These are phyloP conservation scores for Clivina fossor DNA, from an alignment of 2,888 invertebrate species.

Conservation along the genomic window DNA sequence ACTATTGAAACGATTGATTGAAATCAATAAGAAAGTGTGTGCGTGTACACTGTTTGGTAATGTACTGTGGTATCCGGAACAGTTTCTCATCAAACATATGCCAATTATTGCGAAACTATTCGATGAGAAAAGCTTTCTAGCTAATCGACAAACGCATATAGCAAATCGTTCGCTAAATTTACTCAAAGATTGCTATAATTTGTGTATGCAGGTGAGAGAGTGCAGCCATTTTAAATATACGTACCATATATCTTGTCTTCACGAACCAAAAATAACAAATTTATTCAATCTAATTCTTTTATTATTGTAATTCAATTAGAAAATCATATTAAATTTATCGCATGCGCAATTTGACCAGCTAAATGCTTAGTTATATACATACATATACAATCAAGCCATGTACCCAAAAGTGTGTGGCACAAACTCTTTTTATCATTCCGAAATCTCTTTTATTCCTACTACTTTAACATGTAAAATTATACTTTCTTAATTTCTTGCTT, in stretches of 20 bases:
- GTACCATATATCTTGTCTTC: too few species aligned
- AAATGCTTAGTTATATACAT: too few species aligned
- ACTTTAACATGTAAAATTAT: too few species aligned
- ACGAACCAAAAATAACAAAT: constrained; percentile 49
- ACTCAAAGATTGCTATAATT: constrained; percentile 62
- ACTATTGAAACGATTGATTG: constrained; percentile 69
- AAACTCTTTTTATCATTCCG: too few species aligned
- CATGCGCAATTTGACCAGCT: too few species aligned
- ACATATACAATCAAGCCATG: too few species aligned
- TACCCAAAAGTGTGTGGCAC: too few species aligned
- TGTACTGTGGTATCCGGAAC: constrained; percentile 82
- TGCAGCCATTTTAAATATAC: too few species aligned
- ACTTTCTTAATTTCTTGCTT: too few species aligned
- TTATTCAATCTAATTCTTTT: neutral
- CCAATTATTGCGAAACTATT: constrained; percentile 60
- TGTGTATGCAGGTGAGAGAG: constrained; percentile 56
- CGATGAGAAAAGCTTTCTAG: constrained; percentile 53
- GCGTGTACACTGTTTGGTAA: constrained; percentile 79
- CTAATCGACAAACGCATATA: constrained; percentile 59
- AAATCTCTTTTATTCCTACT: too few species aligned
- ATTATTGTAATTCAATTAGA: neutral
- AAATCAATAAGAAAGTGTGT: constrained; percentile 77
- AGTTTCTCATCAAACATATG: constrained; percentile 70
- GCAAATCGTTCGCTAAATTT: constrained; percentile 61
- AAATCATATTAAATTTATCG: too few species aligned